Evolutionary conservation across 2,797 vertebrate genomes (phyloP).

Genomic region (Channallabes apus): DNA sequence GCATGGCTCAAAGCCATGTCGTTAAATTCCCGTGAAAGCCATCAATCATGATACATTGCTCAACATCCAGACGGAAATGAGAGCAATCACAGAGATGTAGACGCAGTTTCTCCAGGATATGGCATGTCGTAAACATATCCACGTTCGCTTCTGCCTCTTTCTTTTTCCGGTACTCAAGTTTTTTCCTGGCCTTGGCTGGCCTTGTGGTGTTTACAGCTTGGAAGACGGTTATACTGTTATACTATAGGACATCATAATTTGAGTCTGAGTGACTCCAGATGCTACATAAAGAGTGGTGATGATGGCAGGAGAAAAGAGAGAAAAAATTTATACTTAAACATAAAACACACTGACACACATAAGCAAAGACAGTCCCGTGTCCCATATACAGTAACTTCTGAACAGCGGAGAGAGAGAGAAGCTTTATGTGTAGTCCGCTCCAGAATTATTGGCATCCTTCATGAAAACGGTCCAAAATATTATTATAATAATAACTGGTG

Average conservation of each 20-base stretch:
- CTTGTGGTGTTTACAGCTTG: not conserved
- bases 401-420: not conserved
- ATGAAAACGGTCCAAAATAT: not conserved
- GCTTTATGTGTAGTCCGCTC: not conserved
- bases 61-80: not conserved
- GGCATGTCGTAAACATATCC: conserved; percentile 7
- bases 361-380: not conserved
- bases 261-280: conserved; percentile 21
- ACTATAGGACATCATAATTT: not conserved
- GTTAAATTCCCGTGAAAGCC: conserved; percentile 34
- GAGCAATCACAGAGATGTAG: not conserved
- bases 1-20: conserved; percentile 7
- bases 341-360: not conserved
- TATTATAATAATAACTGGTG: not conserved
- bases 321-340: not conserved
- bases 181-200: not conserved
- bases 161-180: not conserved
- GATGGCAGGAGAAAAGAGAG: not conserved
- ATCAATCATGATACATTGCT: conserved; percentile 18
- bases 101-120: not conserved
- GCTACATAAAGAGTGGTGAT: not conserved
- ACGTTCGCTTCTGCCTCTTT: not conserved
- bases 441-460: not conserved
- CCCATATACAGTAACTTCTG: not conserved
- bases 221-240: not conserved